phyloP scores from a whole-genome alignment of 2,797 vertebrate genomes.

The Antrozous pallidus region DNA sequence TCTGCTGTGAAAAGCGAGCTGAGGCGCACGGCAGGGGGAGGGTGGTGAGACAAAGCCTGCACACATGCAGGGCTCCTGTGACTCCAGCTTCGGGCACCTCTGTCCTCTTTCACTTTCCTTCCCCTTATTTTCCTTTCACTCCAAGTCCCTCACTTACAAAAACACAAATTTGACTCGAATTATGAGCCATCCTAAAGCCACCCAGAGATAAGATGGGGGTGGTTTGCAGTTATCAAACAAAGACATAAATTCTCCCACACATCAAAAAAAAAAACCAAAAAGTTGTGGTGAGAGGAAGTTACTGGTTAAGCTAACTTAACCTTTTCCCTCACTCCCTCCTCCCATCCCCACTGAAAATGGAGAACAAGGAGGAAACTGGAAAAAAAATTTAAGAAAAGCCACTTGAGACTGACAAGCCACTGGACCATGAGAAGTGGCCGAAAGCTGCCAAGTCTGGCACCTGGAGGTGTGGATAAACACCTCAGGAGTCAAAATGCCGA shows the following conservation, averaged over 20 bases:
- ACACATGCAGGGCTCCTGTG: accelerated
- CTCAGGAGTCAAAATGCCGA: background rate
- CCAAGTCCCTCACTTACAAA: background rate
- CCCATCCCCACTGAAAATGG: background rate
- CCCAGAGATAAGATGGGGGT: background rate
- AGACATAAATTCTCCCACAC: background rate
- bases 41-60: accelerated
- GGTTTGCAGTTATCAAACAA: background rate
- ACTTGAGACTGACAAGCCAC: too few species aligned
- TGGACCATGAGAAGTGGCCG: accelerated
- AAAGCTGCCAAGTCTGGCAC: background rate
- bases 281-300: background rate
- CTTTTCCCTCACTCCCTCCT: background rate
- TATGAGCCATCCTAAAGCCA: background rate
- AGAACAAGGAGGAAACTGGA: background rate
- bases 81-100: background rate
- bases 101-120: background rate
- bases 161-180: background rate
- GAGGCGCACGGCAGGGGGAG: accelerated
- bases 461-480: background rate
- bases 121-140: background rate
- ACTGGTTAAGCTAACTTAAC: background rate
- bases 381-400: background rate
- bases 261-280: background rate
- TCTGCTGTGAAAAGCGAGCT: background rate